Base-by-base conservation (phyloP, 64 coral and sea anemone species). In the Platygyra sinensis region DNA sequence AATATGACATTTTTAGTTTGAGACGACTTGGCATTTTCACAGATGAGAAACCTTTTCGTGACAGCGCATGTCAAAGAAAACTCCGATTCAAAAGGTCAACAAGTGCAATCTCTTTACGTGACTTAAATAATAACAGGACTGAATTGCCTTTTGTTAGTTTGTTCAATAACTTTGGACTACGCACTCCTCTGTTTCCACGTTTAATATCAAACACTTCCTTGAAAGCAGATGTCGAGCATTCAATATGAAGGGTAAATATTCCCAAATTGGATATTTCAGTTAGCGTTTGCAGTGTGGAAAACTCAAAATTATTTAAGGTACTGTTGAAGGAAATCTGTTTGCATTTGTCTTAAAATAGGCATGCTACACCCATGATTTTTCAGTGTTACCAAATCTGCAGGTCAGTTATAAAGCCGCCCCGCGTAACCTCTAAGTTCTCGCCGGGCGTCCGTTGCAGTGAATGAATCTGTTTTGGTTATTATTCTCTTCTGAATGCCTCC, bases 61-160 rank as follows among this genome's bases (percentile, higher is more conserved):
- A 69, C 38, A 27, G 6, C 12, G 10, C 38, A 51, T 20, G 62
- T 32, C 16, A 61, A 51, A 65, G 22, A 84, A n/a, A 27, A 50
- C 13, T 31, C 24, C 39, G 62, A 62, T 67, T 84, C 81, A 71
- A n/a, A 18, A 24, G 81, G 81, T 84, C 60, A 42, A 84, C 20
- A 50, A 83, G 61, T 6, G 38, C 63, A 84, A 84, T 84, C 36
- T 42, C 65, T 51, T 69, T 69, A 84, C 81, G 81, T 84, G 81
- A 84, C 81, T 71, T 51, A 32, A 42, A 83, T 10, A 69, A 71
- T 10, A 84, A 84, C 61, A 67, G 18, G n/a, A n/a, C n/a, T n/a
- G 62, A 63, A 69, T 67, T 50, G 65, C 36, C 36, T n/a, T 65
- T 64, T 61, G 31, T 39, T 39, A 50, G 71, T 71, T 62, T 69